Base-by-base conservation (phyloP, 2,888 invertebrate species). In the Polymixis lichenea region DNA sequence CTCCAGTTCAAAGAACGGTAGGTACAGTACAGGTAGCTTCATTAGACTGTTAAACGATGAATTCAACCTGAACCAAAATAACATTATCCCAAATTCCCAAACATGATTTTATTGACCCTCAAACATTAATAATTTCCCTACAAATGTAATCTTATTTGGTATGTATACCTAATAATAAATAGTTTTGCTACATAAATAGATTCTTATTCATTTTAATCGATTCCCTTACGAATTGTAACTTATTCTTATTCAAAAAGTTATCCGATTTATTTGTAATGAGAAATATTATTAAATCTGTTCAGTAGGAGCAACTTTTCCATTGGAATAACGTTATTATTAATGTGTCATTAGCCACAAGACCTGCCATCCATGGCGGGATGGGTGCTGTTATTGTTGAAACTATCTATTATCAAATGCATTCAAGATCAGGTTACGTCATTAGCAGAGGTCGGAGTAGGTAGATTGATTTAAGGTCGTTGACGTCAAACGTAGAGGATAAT, bases 391-490 rank as follows among this genome's bases (percentile, higher is more conserved):
- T 74, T 25, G 49, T 73, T 75, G 25, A 58, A 56, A 58, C 49
- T 58, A 51, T 71, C 71, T 71, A 1, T 58, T 32, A 49, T 25
- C 5, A 22, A 73, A 38, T 73, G 49, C 32, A 58, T 25, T 58
- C 56, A 58, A 58, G 49, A 25, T 73, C 56, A 58, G 58, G 49
- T 58, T 49, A 73, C 58, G 38, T 58, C 32, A 73, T 58, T n/a
- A n/a, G n/a, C n/a, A n/a, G n/a, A n/a, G n/a, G n/a, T n/a, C n/a
- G n/a, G n/a, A n/a, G n/a, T n/a, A n/a, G n/a, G n/a, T n/a, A n/a
- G n/a, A n/a, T n/a, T n/a, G n/a, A n/a, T n/a, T n/a, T n/a, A n/a
- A n/a, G n/a, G n/a, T n/a, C n/a, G n/a, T n/a, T n/a, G n/a, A n/a
- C n/a, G n/a, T n/a, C n/a, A n/a, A n/a, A n/a, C n/a, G n/a, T n/a